Evolutionary conservation across 2,797 vertebrate species (phyloP).

Genomic region (Myotis pilosus): DNA sequence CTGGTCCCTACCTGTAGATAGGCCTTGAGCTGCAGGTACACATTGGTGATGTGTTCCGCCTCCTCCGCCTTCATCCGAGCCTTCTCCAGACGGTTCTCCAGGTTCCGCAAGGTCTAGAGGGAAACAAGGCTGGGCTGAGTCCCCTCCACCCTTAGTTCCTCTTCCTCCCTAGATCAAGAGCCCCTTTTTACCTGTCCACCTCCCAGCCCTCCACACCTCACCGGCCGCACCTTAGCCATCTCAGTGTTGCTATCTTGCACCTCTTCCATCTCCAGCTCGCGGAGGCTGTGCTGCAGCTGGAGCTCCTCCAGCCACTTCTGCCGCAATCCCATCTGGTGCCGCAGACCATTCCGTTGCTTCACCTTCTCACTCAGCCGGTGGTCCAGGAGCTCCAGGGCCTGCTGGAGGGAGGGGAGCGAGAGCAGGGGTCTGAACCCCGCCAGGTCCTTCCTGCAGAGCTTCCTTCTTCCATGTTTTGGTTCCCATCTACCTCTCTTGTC

Average conservation of each 20-base stretch:
- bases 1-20: conserved; percentile 86
- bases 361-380: conserved; percentile 85
- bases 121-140: neutral
- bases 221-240: conserved; percentile 82
- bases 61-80: conserved; percentile 88
- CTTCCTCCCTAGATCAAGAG: accelerated
- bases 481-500: neutral
- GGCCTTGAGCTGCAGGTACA: conserved; percentile 88
- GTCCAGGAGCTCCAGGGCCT: conserved; percentile 83
- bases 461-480: neutral
- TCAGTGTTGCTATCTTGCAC: conserved; percentile 71
- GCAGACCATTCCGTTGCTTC: conserved; percentile 87
- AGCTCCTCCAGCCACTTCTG: conserved; percentile 82
- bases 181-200: neutral
- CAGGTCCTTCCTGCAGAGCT: neutral
- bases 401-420: conserved; percentile 75
- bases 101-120: conserved; percentile 83
- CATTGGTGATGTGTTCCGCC: conserved; percentile 85
- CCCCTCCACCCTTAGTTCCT: neutral
- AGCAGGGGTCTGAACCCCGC: neutral
- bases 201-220: neutral
- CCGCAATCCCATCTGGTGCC: conserved; percentile 82
- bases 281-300: conserved; percentile 79
- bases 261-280: conserved; percentile 63
- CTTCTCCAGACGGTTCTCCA: conserved; percentile 93